Evolutionary conservation across 2,113 vertebrate species (phyloP), one percentile per base, ranked within the genome.

Genomic region (Hippopotamus amphibius): DNA sequence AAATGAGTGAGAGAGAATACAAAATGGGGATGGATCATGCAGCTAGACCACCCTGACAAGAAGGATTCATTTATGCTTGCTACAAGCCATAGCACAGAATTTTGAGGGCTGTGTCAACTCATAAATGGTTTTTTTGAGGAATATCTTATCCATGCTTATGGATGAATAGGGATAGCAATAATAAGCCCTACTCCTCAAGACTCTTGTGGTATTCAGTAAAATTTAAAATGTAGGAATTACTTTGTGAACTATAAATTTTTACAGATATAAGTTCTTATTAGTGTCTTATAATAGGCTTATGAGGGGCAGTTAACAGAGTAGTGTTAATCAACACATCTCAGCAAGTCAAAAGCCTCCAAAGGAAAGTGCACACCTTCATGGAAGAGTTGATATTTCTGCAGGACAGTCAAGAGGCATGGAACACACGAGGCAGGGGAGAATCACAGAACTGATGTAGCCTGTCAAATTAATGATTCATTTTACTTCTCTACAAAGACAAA

Each of bases 181-280:
- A 50, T n/a, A 92, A 89, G 16, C 37, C 30, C n/a, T 82, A 14
- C 22, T 92, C 68, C 10, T 88, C 48, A 83, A 59, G 28, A 59
- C 55, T 68, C 19, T 24, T 43, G 21, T 24, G 37, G 14, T 61
- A 81, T 63, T 88, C 63, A 14, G 3, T 46, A 68, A 76, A 30
- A 79, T 79, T 79, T 81, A 74, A 61, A 2, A 30, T 37, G 13
- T n/a, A 53, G 55, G 65, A 46, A 33, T 76, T 26, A 65, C 12
- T 88, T 80, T 81, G 19, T 43, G 66, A 88, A 90, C 41, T 87
- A 65, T 69, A 30, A 82, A 93, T 43, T 30, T 69, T 91, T 80
- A 74, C 7, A 93, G 89, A 65, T 82, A 93, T n/a, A 30, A 7
- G 0, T 72, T 90, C 55, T 37, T 24, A 50, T 66, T 76, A 65